Percentiles rank a stretch among this genome's conserved stretches.
Evolutionary conservation across 1,140 invertebrate genomes (phyloP).

Genomic region (Camponotus pennsylvanicus): DNA sequence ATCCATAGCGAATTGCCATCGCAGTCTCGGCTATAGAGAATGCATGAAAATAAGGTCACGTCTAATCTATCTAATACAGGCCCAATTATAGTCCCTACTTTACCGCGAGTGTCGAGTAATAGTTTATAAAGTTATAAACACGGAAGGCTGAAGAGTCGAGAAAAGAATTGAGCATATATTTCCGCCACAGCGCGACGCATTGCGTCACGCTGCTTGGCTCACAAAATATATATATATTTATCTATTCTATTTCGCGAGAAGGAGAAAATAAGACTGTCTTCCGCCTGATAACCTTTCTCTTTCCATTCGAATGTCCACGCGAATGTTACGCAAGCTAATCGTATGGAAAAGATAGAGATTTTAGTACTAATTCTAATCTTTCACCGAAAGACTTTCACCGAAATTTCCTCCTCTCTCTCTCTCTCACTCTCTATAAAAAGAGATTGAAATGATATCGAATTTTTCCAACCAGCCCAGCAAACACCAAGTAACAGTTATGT

Average conservation of each 20-base stretch:
- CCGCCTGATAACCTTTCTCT: constrained; percentile 67
- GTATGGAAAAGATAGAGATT: background rate
- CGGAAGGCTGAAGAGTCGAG: background rate
- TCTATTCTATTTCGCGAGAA: constrained; percentile 54
- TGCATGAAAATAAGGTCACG: constrained; percentile 39
- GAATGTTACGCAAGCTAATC: background rate
- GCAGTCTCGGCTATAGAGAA: constrained; percentile 42
- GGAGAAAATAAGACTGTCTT: constrained; percentile 63
- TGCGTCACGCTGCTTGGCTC: constrained; percentile 50
- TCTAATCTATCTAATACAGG: constrained; percentile 47
- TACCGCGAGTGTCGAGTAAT: constrained; percentile 13
- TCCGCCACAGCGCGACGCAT: constrained; percentile 36
- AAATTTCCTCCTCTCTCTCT: no score
- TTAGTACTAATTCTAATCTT: background rate
- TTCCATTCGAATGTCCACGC: constrained; percentile 46
- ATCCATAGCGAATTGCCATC: constrained; percentile 32
- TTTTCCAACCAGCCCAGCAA: no score
- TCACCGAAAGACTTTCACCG: background rate
- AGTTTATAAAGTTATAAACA: background rate
- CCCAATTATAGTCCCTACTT: constrained; percentile 27
- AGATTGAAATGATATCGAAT: background rate
- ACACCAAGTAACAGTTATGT: no score
- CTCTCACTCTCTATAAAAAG: no score
- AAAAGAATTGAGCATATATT: background rate
- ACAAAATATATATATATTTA: background rate